Percentiles rank a stretch among this genome's conserved stretches.
Conservation (phyloP, 2,797 vertebrate species). For the Benthosema pterotum region DNA sequence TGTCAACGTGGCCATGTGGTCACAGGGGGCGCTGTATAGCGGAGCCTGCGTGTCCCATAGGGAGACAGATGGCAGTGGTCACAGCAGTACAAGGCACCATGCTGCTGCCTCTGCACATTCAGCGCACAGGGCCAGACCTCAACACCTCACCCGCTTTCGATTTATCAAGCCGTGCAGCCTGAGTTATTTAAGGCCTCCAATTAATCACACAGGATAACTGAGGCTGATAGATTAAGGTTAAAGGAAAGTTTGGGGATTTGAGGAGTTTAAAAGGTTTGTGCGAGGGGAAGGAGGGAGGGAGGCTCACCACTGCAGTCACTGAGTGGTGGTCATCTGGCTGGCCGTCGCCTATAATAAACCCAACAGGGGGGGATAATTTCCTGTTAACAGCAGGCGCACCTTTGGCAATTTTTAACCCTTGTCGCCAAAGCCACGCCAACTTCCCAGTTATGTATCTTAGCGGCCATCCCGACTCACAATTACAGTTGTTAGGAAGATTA, state of each 20-base stretch:
- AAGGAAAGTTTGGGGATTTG: constrained; percentile 71
- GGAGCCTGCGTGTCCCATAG: constrained; percentile 66
- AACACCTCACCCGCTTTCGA: constrained; percentile 72
- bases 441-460: too few species aligned
- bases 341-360: constrained; percentile 17
- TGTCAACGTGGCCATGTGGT: constrained; percentile 47
- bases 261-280: constrained; percentile 57
- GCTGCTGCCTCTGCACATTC: constrained; percentile 78
- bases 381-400: too few species aligned
- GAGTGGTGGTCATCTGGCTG: constrained; percentile 14
- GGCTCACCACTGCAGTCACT: constrained; percentile 22
- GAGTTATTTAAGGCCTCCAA: constrained; percentile 76
- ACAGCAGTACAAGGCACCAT: constrained; percentile 67
- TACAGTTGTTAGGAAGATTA: too few species aligned
- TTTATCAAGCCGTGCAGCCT: constrained; percentile 74
- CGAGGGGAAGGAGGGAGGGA: too few species aligned
- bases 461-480: too few species aligned
- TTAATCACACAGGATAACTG: constrained; percentile 76
- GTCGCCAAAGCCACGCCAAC: too few species aligned
- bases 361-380: constrained; percentile 14
- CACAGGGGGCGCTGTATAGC: constrained; percentile 60
- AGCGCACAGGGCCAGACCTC: constrained; percentile 72
- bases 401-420: too few species aligned
- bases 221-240: constrained; percentile 82
- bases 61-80: constrained; percentile 83